Conservation (phyloP, 2,888 invertebrate species). For the Idaea biselata region DNA sequence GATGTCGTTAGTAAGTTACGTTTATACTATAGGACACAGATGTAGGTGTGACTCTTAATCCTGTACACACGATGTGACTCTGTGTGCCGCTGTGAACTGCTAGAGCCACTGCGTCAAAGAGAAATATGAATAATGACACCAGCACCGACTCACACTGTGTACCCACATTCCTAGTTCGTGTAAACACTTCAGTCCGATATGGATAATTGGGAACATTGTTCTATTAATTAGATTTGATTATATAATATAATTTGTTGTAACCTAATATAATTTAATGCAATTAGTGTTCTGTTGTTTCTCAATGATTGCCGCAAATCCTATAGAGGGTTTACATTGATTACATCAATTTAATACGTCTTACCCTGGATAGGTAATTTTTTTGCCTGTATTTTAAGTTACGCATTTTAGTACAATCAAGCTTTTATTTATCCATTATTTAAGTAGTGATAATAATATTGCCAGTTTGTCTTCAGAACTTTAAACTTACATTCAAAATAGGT, state of each 20-base stretch:
- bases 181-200: slow-evolving; percentile 30
- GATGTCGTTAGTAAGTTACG: slow-evolving; percentile 70
- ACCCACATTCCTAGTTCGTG: slow-evolving; percentile 31
- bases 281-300: neutral
- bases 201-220: slow-evolving; percentile 26
- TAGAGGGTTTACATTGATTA: too few species aligned
- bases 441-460: neutral
- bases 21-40: slow-evolving; percentile 68
- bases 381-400: too few species aligned
- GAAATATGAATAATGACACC: slow-evolving; percentile 62
- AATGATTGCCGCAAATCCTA: neutral
- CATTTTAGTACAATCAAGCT: too few species aligned
- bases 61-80: slow-evolving; percentile 38
- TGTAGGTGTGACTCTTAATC: slow-evolving; percentile 63
- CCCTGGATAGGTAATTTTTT: too few species aligned
- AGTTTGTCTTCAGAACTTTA: neutral
- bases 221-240: neutral
- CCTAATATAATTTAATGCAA: neutral
- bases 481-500: neutral
- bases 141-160: slow-evolving; percentile 42
- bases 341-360: too few species aligned
- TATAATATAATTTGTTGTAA: too few species aligned
- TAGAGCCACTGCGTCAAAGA: slow-evolving; percentile 51
- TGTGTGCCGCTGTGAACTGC: slow-evolving; percentile 39
- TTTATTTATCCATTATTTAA: neutral